Percentiles rank a stretch among this genome's conserved stretches.
Evolutionary conservation across 2,888 invertebrate genomes (phyloP).

Genomic region (Ceraclea dissimilis): DNA sequence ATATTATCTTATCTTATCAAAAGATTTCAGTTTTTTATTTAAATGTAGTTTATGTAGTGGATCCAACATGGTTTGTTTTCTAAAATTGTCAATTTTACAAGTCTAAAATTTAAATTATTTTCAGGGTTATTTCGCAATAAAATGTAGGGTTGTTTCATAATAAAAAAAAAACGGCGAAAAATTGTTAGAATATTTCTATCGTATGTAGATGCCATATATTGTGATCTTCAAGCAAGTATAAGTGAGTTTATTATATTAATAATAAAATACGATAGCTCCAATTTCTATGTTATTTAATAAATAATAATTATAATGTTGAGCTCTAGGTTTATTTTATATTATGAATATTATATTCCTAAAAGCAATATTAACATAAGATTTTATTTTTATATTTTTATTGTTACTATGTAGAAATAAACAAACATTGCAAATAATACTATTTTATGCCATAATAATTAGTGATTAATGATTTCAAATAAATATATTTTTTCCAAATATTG

Average conservation of each 20-base stretch:
- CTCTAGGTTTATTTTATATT: slow-evolving; percentile 5
- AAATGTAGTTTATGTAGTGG: too few species aligned
- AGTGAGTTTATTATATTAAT: slow-evolving; percentile 1
- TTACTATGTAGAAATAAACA: slow-evolving; percentile 5
- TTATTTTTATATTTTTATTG: slow-evolving; percentile 14
- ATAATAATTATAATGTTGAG: slow-evolving; percentile 9
- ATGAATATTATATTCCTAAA: slow-evolving; percentile 14
- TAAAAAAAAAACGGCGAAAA: not conserved
- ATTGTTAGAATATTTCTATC: slow-evolving; percentile 1
- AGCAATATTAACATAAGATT: slow-evolving; percentile 18
- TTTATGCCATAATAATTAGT: too few species aligned
- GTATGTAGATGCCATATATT: slow-evolving; percentile 23
- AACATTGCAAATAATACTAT: too few species aligned
- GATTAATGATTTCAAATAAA: too few species aligned
- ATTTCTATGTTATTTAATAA: slow-evolving; percentile 5
- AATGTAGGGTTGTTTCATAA: too few species aligned
- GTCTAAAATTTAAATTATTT: too few species aligned
- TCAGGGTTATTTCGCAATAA: too few species aligned
- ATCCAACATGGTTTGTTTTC: too few species aligned
- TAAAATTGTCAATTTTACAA: too few species aligned
- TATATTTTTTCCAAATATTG: too few species aligned
- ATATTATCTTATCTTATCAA: too few species aligned
- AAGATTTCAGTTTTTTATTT: too few species aligned
- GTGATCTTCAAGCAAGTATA: slow-evolving; percentile 24
- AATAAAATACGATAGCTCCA: not conserved